A percentile compares a stretch with the other conserved stretches of the same genome.
phyloP scores from a whole-genome alignment of 2,888 invertebrate species.

The Diabrotica balteata region DNA sequence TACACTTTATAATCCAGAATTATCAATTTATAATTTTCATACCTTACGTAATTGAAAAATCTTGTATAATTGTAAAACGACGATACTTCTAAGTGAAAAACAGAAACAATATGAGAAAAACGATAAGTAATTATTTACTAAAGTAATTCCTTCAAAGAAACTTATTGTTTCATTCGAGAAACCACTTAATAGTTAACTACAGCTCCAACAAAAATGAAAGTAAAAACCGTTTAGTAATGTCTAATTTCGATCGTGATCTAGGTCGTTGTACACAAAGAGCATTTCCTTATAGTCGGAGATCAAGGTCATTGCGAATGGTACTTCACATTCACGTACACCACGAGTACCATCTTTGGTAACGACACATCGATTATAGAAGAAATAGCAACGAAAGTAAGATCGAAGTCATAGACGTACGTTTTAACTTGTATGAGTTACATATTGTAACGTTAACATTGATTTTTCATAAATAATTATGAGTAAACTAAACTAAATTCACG shows the following conservation, averaged over 20 bases:
- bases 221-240: neutral
- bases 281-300: constrained; percentile 1
- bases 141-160: no score
- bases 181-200: no score
- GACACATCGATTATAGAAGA: neutral
- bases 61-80: neutral
- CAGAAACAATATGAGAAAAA: no score
- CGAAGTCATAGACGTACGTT: constrained; percentile 1
- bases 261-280: neutral
- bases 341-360: neutral
- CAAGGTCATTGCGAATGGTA: constrained; percentile 6
- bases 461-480: no score
- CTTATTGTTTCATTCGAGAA: no score
- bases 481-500: no score
- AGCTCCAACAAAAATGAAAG: neutral
- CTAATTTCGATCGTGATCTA: neutral
- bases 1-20: no score
- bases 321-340: neutral
- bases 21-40: no score
- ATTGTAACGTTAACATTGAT: no score
- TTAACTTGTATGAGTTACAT: no score
- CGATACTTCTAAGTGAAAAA: neutral
- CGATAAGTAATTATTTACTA: no score
- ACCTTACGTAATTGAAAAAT: neutral
- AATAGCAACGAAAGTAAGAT: constrained; percentile 5